Evolutionary conservation across 2,113 vertebrate genomes (phyloP).

Genomic region (Neotoma lepida): DNA sequence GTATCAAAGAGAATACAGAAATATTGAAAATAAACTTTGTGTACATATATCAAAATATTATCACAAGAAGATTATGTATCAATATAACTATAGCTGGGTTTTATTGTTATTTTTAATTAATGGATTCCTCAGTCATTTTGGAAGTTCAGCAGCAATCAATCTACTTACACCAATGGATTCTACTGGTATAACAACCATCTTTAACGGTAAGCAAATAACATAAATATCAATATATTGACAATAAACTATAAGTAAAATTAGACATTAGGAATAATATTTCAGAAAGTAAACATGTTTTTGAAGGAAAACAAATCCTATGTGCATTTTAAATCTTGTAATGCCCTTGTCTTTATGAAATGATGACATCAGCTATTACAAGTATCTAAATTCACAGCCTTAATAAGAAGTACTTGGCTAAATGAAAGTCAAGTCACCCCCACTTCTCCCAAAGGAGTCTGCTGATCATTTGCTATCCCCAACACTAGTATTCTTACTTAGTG

Average conservation of each 20-base stretch:
- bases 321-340: slow-evolving; percentile 43
- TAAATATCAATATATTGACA: not conserved
- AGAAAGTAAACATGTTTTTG: not conserved
- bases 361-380: slow-evolving; percentile 17
- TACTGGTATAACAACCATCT: slow-evolving; percentile 1
- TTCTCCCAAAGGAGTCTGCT: not conserved
- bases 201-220: slow-evolving; percentile 47
- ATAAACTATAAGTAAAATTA: slow-evolving; percentile 37
- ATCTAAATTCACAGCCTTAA: slow-evolving; percentile 17
- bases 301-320: not conserved
- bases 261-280: not conserved
- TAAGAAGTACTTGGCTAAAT: not conserved
- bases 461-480: not conserved
- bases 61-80: not conserved
- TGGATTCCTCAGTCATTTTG: not conserved
- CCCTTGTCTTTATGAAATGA: not conserved
- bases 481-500: not conserved
- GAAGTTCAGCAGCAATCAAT: slow-evolving; percentile 64
- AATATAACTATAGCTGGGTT: slow-evolving; percentile 71
- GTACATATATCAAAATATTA: not conserved
- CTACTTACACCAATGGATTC: slow-evolving; percentile 51
- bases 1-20: slow-evolving; percentile 44
- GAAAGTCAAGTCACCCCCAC: not conserved
- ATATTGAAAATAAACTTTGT: not conserved
- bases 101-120: slow-evolving; percentile 37